Conservation (phyloP, 2,888 invertebrate species). For the Cephus pygmeus region DNA sequence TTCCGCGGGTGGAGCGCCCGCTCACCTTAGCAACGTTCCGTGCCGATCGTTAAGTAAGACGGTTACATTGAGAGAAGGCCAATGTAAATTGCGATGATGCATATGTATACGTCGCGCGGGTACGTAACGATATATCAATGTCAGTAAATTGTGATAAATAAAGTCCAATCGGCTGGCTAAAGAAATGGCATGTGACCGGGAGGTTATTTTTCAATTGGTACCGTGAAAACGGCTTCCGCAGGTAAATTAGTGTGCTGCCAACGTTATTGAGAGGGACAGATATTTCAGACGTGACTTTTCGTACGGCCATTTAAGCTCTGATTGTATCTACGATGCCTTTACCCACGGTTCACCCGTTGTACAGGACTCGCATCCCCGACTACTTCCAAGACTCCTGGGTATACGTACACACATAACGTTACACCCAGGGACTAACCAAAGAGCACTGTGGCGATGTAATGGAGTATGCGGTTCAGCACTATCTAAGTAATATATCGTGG, state of each 20-base stretch:
- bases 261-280: neutral
- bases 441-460: conserved; percentile 12
- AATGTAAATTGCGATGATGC: conserved; percentile 62
- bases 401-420: neutral
- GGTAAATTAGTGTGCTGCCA: neutral
- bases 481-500: conserved; percentile 60
- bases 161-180: conserved; percentile 56
- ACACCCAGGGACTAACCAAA: neutral
- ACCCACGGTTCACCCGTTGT: neutral
- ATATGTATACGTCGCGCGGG: conserved; percentile 49
- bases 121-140: conserved; percentile 60
- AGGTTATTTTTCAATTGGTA: neutral
- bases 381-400: neutral
- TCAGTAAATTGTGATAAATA: conserved; percentile 64
- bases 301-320: neutral
- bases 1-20: neutral
- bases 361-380: neutral
- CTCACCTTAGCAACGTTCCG: neutral
- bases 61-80: conserved; percentile 62
- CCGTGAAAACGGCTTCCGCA: neutral
- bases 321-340: neutral
- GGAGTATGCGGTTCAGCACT: conserved; percentile 33
- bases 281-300: neutral
- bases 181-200: conserved; percentile 1
- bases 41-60: conserved; percentile 58